These are phyloP conservation scores for Wasmannia auropunctata DNA, from an alignment of 1,140 invertebrate species.

Conservation along the genomic window DNA sequence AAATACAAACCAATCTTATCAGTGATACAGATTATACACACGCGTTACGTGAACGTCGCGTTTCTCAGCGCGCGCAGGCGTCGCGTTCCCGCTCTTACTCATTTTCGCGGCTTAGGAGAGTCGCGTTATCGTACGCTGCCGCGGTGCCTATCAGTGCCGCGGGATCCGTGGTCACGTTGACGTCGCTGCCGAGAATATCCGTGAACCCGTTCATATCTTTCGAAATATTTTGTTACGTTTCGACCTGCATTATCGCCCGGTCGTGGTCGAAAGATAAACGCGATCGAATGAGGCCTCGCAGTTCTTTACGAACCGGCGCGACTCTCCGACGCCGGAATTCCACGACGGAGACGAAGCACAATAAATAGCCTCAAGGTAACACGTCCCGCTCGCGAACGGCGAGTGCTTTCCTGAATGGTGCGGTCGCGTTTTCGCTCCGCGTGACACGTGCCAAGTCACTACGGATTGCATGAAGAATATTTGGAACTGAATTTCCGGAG, in stretches of 20 bases:
- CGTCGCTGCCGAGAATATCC: conserved; percentile 36
- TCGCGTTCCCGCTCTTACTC: conserved; percentile 66
- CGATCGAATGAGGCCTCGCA: neutral
- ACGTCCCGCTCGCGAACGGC: neutral
- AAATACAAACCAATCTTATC: conserved; percentile 14
- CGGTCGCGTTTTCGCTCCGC: conserved; percentile 11
- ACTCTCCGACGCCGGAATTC: conserved; percentile 17
- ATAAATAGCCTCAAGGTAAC: conserved; percentile 71
- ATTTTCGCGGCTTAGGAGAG: conserved; percentile 30
- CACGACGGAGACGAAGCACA: conserved; percentile 50
- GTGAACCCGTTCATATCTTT: neutral
- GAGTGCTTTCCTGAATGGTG: conserved; percentile 4
- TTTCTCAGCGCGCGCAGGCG: conserved; percentile 27
- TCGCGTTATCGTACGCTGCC: conserved; percentile 71
- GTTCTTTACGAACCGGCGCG: neutral
- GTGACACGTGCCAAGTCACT: neutral
- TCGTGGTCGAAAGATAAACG: conserved; percentile 11
- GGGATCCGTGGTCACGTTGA: conserved; percentile 70
- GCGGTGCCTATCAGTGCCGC: conserved; percentile 77
- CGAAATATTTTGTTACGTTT: neutral
- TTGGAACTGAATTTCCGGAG: conserved; percentile 1
- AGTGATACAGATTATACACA: conserved; percentile 16
- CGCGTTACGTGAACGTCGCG: neutral
- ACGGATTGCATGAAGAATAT: neutral
- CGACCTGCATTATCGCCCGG: conserved; percentile 9